These are phyloP conservation scores for Cassiopea xamachana DNA, from an alignment of 30 jellyfish, hydroid and myxozoan genomes.

Conservation along the genomic window DNA sequence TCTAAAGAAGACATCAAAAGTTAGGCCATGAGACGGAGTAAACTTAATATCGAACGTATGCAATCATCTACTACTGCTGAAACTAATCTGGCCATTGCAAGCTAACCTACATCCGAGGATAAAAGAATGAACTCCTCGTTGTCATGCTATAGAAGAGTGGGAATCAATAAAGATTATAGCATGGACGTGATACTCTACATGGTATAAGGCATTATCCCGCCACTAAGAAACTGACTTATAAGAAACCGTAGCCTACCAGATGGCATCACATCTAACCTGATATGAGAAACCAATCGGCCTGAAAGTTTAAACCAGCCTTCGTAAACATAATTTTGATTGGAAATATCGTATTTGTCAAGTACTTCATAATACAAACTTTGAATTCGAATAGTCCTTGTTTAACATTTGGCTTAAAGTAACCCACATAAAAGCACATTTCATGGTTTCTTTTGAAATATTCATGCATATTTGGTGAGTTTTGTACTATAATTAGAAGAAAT, in stretches of 20 bases:
- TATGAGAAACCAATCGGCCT: neutral
- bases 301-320: neutral
- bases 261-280: neutral
- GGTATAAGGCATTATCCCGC: neutral
- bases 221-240: neutral
- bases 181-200: no score
- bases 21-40: neutral
- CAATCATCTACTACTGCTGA: neutral
- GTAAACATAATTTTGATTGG: neutral
- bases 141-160: no score
- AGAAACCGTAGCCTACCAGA: neutral
- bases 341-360: neutral
- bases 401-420: neutral
- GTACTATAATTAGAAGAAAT: neutral
- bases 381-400: neutral
- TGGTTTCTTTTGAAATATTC: neutral
- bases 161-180: neutral
- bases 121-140: no score
- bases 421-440: neutral
- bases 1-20: conserved; percentile 17
- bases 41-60: neutral
- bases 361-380: neutral
- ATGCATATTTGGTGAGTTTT: neutral
- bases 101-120: no score
- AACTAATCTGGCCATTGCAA: no score